Evolutionary conservation across 2,113 vertebrate species (phyloP), one percentile per base, ranked within the genome.

Genomic region (Polypterus bichir): DNA sequence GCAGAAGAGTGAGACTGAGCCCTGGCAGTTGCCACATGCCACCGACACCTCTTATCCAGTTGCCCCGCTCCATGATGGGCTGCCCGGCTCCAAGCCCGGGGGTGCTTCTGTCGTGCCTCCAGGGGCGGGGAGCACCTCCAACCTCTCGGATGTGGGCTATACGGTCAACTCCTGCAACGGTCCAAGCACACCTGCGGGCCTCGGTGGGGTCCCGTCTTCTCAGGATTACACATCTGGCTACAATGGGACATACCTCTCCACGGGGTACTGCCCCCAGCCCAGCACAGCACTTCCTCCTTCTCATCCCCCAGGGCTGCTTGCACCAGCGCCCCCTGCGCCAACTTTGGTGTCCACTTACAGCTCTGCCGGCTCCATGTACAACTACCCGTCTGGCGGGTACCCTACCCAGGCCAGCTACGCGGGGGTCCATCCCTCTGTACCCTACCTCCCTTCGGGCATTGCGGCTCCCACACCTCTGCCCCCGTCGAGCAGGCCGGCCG

Each of bases 151-250:
- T 8, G 84, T 89, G 48, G 88, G 91, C 55, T 97, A 93, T 48
- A 72, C 89, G 1, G 69, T 79, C 0, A 81, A 80, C 3, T 68
- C 86, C 4, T 87, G 85, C 3, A 85, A 81, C 2, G 81, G 70
- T 0, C 55, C 80, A 0, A 10, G 68, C 1, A 3, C 65, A 60
- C 73, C 0, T 44, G 83, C 67, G 70, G 83, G 66, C 80, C 90
- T 54, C 69, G 88, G 75, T 66, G 82, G 78, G 51, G 83, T 81
- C 57, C 81, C 84, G 46, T 62, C 77, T 0, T 72, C 89, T 79
- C 90, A 90, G 68, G 94, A 96, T 69, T 97, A 93, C 60, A 74
- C 88, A 45, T 78, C 91, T 0, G 81, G 80, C 59, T 98, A 97
- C 8, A 89, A 87, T 0, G 84, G 88, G 62, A 84, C 91, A 66